Evolutionary conservation across 2,797 vertebrate species (phyloP).

Genomic region (Halcyon chelicuti): DNA sequence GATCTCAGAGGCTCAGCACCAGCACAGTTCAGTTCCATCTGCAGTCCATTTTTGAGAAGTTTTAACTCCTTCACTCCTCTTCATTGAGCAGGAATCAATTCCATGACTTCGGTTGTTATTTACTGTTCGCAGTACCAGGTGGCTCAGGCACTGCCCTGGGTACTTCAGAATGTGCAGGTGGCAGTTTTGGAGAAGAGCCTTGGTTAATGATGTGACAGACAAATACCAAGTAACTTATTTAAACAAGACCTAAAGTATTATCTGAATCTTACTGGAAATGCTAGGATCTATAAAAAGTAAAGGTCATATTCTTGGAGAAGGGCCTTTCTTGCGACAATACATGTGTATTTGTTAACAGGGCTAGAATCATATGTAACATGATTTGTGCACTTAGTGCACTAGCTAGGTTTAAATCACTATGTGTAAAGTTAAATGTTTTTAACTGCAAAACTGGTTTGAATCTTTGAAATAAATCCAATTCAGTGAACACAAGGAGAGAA

Average conservation of each 20-base stretch:
- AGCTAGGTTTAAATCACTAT: background rate
- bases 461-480: too few relatives aligned
- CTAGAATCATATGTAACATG: background rate
- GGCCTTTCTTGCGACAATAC: background rate
- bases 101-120: background rate
- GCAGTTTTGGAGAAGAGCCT: background rate
- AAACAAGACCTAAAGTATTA: background rate
- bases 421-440: background rate
- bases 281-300: background rate
- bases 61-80: slow-evolving; percentile 59
- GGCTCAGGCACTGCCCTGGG: background rate
- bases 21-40: slow-evolving; percentile 41
- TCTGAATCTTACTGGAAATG: background rate
- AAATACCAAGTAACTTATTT: background rate
- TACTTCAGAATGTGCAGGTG: accelerated
- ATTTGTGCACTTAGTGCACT: background rate
- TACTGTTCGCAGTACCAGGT: background rate
- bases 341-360: background rate
- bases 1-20: slow-evolving; percentile 56
- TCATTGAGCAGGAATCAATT: background rate
- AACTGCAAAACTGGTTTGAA: background rate
- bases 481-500: background rate
- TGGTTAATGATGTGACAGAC: background rate
- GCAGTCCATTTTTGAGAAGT: slow-evolving; percentile 17
- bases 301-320: background rate